phyloP scores from a whole-genome alignment of 2,113 vertebrate genomes.

The Myotis brandtii region DNA sequence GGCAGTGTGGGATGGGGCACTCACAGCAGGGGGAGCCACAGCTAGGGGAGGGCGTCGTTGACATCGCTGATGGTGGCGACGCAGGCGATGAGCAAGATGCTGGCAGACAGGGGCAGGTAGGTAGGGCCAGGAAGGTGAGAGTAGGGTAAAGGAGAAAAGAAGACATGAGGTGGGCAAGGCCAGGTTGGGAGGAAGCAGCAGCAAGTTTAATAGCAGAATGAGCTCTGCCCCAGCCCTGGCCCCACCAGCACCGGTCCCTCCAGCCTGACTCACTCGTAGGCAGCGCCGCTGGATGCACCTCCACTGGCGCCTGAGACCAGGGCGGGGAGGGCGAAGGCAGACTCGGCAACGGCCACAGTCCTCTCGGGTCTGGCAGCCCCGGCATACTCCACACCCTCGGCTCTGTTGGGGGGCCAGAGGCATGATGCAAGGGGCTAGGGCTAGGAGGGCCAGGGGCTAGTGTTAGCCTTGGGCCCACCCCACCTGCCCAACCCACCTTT shows the following conservation, averaged over 20 bases:
- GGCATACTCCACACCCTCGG: conserved; percentile 91
- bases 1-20: conserved; percentile 31
- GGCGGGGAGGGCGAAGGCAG: conserved; percentile 85
- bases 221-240: conserved; percentile 39
- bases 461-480: conserved; percentile 40
- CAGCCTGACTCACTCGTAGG: conserved; percentile 74
- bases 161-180: conserved; percentile 62
- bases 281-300: conserved; percentile 84
- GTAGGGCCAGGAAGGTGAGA: background rate
- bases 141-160: conserved; percentile 11
- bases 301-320: conserved; percentile 81
- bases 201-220: conserved; percentile 19
- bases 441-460: background rate
- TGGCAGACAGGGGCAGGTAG: conserved; percentile 63
- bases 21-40: conserved; percentile 78
- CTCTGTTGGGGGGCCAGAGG: conserved; percentile 82
- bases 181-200: background rate
- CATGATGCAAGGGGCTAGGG: background rate
- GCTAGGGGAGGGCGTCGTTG: conserved; percentile 66
- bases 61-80: conserved; percentile 67
- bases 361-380: conserved; percentile 88
- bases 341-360: conserved; percentile 91
- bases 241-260: background rate
- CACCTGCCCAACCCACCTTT: conserved; percentile 74
- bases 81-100: conserved; percentile 58